A percentile compares a stretch with the other conserved stretches of the same genome.
phyloP scores from a whole-genome alignment of 2,797 vertebrate species.

The Peromyscus nudipes region DNA sequence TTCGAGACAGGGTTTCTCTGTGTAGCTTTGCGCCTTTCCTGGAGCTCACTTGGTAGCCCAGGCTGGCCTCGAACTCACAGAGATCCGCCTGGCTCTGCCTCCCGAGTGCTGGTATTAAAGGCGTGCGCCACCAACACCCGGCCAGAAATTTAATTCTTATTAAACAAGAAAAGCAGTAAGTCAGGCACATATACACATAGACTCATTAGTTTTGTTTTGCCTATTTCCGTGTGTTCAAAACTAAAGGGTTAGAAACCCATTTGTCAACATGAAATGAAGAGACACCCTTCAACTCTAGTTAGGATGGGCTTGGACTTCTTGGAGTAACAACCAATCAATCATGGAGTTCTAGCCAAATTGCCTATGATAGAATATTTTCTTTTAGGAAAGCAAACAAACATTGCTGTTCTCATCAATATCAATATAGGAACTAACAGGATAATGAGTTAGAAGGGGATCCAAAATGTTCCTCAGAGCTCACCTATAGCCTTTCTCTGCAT shows the following conservation, averaged over 20 bases:
- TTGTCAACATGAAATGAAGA: constrained; percentile 41
- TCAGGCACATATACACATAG: constrained; percentile 55
- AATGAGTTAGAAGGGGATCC: not conserved
- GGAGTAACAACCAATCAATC: constrained; percentile 43
- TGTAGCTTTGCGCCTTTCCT: no score
- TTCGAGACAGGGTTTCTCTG: no score
- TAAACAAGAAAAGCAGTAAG: constrained; percentile 71
- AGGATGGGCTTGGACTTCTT: constrained; percentile 44
- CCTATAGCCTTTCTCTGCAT: not conserved
- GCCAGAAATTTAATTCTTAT: constrained; percentile 79
- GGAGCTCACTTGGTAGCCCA: no score
- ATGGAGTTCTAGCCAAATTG: constrained; percentile 72
- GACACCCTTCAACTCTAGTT: constrained; percentile 63
- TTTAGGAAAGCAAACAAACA: constrained; percentile 39
- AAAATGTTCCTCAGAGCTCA: not conserved
- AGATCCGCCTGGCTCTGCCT: no score
- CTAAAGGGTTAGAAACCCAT: constrained; percentile 43
- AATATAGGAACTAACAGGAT: not conserved
- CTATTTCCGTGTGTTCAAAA: constrained; percentile 64
- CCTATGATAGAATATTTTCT: constrained; percentile 58
- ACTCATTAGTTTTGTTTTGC: constrained; percentile 63
- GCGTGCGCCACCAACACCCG: no score
- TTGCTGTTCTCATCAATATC: constrained; percentile 14
- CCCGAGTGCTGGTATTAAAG: no score
- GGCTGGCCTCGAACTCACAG: no score